Percentiles rank a stretch among this genome's conserved stretches.
Conservation (phyloP, 2,113 vertebrate species). For the Corvus cornix region DNA sequence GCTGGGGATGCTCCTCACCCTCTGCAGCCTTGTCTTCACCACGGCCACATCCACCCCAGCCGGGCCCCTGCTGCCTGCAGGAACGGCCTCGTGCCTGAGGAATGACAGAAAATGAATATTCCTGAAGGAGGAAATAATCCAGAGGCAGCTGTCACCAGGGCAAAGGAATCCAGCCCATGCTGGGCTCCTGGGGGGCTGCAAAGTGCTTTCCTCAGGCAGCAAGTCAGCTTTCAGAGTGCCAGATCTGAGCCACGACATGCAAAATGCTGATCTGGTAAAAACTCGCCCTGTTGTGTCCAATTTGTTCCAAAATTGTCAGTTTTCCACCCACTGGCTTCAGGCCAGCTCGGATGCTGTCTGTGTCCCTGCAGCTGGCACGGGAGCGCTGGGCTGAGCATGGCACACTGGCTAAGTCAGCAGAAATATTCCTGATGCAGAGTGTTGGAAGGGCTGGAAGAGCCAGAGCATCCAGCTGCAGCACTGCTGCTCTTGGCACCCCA, state of each 20-base stretch:
- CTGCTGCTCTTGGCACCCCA: neutral
- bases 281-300: accelerated
- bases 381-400: neutral
- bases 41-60: slow-evolving; percentile 52
- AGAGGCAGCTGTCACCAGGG: neutral
- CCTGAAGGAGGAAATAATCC: neutral
- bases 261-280: neutral
- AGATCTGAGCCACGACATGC: neutral
- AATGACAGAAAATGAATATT: neutral
- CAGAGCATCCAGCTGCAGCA: neutral
- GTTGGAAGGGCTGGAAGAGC: neutral
- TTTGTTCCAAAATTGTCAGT: neutral
- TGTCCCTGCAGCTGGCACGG: neutral
- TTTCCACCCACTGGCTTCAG: accelerated
- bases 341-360: neutral
- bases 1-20: slow-evolving; percentile 73
- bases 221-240: accelerated
- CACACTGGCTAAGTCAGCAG: neutral
- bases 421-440: neutral
- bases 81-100: slow-evolving; percentile 19
- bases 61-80: neutral
- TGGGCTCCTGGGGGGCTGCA: neutral
- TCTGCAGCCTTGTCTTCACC: slow-evolving; percentile 71
- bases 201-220: accelerated
- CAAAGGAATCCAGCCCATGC: accelerated